Conservation (phyloP, 2,113 vertebrate species). For the Plecturocebus donacophilus region DNA sequence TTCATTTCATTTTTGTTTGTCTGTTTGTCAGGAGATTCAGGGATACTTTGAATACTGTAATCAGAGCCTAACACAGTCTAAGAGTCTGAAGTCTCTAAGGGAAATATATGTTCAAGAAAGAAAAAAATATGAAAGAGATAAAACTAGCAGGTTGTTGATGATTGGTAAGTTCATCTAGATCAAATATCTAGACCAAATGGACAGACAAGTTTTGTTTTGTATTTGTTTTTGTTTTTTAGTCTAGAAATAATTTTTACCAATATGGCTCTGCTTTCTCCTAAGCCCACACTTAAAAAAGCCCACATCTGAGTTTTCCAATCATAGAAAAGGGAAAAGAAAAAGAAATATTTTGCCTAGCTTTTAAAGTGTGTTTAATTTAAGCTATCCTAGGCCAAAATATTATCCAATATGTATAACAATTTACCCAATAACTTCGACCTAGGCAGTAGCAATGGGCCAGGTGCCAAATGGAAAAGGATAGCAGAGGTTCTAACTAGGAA, state of each 20-base stretch:
- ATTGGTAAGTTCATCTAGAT: neutral
- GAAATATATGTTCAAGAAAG: neutral
- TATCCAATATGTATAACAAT: neutral
- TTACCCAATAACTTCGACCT: neutral
- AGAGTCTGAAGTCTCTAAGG: neutral
- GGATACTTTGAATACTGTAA: neutral
- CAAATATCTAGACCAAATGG: neutral
- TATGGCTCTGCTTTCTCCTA: neutral
- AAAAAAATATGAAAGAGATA: neutral
- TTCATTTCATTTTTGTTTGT: neutral
- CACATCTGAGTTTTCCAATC: neutral
- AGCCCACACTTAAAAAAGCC: neutral
- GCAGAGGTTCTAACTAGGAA: neutral
- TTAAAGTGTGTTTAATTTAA: neutral
- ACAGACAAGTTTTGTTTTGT: neutral
- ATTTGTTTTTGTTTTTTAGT: neutral
- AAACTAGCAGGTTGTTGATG: neutral
- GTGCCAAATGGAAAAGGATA: neutral
- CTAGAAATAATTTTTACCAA: neutral
- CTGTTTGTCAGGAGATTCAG: neutral
- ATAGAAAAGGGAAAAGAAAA: neutral
- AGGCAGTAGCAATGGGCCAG: neutral
- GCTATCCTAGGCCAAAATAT: neutral
- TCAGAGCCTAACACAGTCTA: neutral
- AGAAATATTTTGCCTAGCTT: neutral